Evolutionary conservation across 2,888 invertebrate genomes (phyloP).

Genomic region (Acanthacorydalis orientalis): DNA sequence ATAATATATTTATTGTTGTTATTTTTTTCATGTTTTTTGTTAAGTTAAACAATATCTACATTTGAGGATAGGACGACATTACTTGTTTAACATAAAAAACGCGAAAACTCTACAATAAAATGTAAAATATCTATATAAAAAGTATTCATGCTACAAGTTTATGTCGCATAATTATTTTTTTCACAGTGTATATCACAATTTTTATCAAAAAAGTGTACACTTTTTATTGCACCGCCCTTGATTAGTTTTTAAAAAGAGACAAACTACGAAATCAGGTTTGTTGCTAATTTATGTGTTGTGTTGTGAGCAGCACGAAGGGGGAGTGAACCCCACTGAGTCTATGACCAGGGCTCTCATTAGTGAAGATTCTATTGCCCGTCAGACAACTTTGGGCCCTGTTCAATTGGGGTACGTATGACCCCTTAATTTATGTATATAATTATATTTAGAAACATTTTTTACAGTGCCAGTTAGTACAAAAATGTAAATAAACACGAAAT

Average conservation of each 20-base stretch:
- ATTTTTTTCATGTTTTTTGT: no score
- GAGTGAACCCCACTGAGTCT: conserved; percentile 83
- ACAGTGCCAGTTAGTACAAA: no score
- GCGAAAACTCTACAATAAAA: no score
- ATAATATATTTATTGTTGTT: no score
- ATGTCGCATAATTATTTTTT: no score
- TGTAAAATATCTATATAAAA: no score
- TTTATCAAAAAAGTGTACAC: background rate
- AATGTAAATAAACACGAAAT: no score
- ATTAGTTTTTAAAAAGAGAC: background rate
- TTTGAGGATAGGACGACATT: no score
- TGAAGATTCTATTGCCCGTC: conserved; percentile 72
- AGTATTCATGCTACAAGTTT: no score
- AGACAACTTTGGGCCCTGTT: conserved; percentile 76
- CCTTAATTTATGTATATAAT: conserved; percentile 1
- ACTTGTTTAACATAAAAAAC: no score
- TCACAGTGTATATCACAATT: background rate
- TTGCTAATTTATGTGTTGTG: conserved; percentile 26
- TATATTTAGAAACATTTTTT: no score
- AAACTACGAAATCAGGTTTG: background rate
- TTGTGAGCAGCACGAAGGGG: conserved; percentile 78
- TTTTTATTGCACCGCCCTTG: background rate
- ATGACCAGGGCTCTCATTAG: conserved; percentile 91
- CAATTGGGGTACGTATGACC: conserved; percentile 82
- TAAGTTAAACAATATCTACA: no score